phyloP scores from a whole-genome alignment of 64 coral and sea anemone genomes.

The Montipora capricornis region DNA sequence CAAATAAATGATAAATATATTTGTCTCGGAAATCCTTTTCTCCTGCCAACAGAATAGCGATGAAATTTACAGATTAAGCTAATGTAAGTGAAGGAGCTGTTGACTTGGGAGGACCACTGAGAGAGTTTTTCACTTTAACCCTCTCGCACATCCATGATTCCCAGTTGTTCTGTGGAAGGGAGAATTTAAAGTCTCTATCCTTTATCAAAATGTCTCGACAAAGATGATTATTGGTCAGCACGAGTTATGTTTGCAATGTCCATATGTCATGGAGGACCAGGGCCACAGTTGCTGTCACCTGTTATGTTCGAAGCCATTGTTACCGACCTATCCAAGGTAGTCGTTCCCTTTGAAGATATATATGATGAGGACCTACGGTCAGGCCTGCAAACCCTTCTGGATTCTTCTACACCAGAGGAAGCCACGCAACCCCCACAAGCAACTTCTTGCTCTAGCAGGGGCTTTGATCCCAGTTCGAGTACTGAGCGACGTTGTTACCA shows the following conservation, averaged over 20 bases:
- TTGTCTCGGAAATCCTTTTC: conserved; percentile 67
- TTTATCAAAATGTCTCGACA: neutral
- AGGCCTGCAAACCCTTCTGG: conserved; percentile 8
- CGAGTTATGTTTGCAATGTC: conserved; percentile 58
- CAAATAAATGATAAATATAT: too few species aligned
- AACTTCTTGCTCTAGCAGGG: conserved; percentile 60
- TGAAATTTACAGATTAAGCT: conserved; percentile 81
- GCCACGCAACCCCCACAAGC: conserved; percentile 7
- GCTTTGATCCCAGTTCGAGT: conserved; percentile 14
- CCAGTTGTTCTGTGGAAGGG: too few species aligned
- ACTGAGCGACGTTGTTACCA: conserved; percentile 1
- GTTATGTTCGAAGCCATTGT: neutral
- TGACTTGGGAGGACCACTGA: conserved; percentile 69
- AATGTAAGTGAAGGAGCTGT: conserved; percentile 65
- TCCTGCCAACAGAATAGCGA: conserved; percentile 61
- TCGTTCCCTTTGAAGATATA: conserved; percentile 18
- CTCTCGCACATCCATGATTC: too few species aligned
- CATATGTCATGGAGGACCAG: conserved; percentile 22
- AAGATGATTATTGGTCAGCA: conserved; percentile 6
- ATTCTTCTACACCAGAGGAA: conserved; percentile 14
- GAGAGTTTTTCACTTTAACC: conserved; percentile 55
- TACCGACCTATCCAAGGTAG: neutral
- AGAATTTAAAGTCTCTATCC: too few species aligned
- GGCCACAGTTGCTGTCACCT: neutral
- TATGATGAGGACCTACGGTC: conserved; percentile 14